Evolutionary conservation across 2,113 vertebrate species (phyloP), one percentile per base, ranked within the genome.

Genomic region (Capreolus pygargus): DNA sequence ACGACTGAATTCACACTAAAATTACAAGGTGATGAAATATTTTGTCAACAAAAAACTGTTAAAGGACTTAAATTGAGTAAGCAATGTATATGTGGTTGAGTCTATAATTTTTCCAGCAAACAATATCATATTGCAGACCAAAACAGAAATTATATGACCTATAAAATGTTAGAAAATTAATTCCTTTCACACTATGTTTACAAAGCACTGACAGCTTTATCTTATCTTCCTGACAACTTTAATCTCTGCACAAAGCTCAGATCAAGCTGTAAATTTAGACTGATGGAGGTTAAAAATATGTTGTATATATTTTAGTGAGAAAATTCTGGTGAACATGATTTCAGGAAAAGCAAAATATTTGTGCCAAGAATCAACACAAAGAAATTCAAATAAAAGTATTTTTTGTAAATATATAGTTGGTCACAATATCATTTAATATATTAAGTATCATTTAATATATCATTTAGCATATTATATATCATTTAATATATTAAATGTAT

Each of bases 161-260:
- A 88, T 30, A 93, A 93, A 93, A 17, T 16, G 92, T 83, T 64
- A 91, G 28, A 78, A 97, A 95, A 91, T 54, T 25, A 85, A 95
- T 88, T 83, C 15, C 12, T 47, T 95, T 94, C 39, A 39, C 23
- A 74, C 25, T 43, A 25, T 74, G 12, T 92, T 95, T 81, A 90
- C 19, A 90, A 90, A 70, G 30, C 27, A 45, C 54, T 92, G 67
- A 60, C 13, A 52, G 19, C 89, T 89, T 95, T 89, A 60, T 91
- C 50, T 90, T 93, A 87, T 90, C 89, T 96, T 95, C 57, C 87
- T 61, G 76, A 64, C 70, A 89, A 86, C 55, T 92, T 95, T 95
- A 92, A 82, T 81, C 39, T 67, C 79, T 70, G 21, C 14, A 74
- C 16, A 70, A 92, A 95, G 8, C 27, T 87, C 47, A 90, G 45